A percentile compares a stretch with the other conserved stretches of the same genome.
phyloP scores from a whole-genome alignment of 2,113 vertebrate genomes.

The Boulengeromyrus knoepffleri region DNA sequence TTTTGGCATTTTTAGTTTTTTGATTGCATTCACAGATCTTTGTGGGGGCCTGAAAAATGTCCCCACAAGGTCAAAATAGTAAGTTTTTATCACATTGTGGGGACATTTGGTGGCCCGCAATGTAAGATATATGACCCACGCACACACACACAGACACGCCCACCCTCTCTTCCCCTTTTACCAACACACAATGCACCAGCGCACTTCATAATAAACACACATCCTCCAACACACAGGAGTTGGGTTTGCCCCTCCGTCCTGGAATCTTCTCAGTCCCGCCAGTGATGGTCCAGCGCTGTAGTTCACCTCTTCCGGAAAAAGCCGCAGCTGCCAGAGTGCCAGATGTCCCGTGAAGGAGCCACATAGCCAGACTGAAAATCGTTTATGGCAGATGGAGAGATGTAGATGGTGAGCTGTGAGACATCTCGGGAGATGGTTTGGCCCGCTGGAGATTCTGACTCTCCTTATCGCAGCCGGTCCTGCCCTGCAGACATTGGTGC shows the following conservation, averaged over 20 bases:
- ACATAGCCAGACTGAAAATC: not conserved
- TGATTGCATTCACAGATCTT: too few relatives aligned
- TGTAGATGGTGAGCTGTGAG: not conserved
- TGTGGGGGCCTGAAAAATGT: too few relatives aligned
- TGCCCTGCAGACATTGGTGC: not conserved
- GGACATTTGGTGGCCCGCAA: not conserved
- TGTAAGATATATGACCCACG: not conserved
- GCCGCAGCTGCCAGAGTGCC: not conserved
- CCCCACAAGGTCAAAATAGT: too few relatives aligned
- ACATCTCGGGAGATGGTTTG: not conserved
- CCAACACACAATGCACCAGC: constrained; percentile 53
- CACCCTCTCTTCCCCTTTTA: constrained; percentile 43
- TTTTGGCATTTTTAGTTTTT: too few relatives aligned
- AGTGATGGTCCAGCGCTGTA: not conserved
- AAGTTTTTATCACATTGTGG: not conserved
- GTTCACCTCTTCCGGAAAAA: not conserved
- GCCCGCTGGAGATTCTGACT: not conserved
- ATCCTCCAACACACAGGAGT: constrained; percentile 26
- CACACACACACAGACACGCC: constrained; percentile 43
- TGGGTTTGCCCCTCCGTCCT: not conserved
- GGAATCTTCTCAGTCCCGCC: not conserved
- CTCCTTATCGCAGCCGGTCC: not conserved
- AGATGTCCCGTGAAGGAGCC: not conserved
- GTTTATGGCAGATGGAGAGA: not conserved
- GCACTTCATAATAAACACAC: constrained; percentile 51